Evolutionary conservation across 1,140 invertebrate genomes (phyloP).

Genomic region (Pseudomyrmex concolor): DNA sequence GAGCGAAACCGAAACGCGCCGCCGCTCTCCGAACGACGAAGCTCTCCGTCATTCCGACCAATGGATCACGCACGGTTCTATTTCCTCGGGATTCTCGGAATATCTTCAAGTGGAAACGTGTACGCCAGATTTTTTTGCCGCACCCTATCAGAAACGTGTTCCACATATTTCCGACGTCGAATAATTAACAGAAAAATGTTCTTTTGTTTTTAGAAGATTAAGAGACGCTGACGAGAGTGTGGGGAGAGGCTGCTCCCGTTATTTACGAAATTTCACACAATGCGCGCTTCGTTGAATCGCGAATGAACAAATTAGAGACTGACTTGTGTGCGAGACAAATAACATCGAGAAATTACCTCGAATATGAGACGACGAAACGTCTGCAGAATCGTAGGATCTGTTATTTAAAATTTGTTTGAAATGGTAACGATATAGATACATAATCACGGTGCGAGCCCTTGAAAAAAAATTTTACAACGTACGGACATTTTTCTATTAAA

Average conservation of each 20-base stretch:
- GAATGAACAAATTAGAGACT: too few relatives aligned
- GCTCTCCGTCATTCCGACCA: slow-evolving; percentile 21
- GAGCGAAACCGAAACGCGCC: slow-evolving; percentile 1
- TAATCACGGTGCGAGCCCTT: not conserved
- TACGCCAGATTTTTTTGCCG: slow-evolving; percentile 2
- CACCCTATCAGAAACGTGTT: not conserved
- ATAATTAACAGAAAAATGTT: slow-evolving; percentile 2
- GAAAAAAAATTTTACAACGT: slow-evolving; percentile 41
- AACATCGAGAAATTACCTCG: slow-evolving; percentile 2
- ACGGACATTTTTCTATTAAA: slow-evolving; percentile 25
- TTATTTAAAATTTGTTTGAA: slow-evolving; percentile 41
- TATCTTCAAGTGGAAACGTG: slow-evolving; percentile 8
- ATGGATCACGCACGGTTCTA: slow-evolving; percentile 39
- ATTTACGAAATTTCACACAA: too few relatives aligned
- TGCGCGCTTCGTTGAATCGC: too few relatives aligned
- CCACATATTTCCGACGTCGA: not conserved
- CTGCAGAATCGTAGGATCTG: slow-evolving; percentile 18
- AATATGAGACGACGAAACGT: slow-evolving; percentile 21
- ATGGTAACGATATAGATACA: slow-evolving; percentile 1
- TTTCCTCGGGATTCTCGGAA: slow-evolving; percentile 17
- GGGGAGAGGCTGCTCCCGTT: too few relatives aligned
- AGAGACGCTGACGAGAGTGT: too few relatives aligned
- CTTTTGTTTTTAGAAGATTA: not conserved
- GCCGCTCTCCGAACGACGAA: not conserved
- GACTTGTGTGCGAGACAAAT: not conserved